These are phyloP conservation scores for Ciconia maguari DNA, from an alignment of 2,113 vertebrate species.

Conservation along the genomic window DNA sequence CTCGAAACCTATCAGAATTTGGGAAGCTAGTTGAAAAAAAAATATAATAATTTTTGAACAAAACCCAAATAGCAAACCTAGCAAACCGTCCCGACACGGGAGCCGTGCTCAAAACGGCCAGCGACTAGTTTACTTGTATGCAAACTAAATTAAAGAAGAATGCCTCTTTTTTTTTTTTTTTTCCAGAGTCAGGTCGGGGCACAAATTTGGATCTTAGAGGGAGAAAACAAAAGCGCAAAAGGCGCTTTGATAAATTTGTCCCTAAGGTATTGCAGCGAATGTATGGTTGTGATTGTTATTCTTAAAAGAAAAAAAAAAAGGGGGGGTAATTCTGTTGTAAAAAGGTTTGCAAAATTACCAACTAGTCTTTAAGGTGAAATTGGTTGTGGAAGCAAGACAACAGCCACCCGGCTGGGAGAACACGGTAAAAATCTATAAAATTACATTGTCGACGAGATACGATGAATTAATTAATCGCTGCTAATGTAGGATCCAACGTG, in stretches of 20 bases:
- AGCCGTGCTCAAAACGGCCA: not conserved
- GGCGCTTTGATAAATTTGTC: not conserved
- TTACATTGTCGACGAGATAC: not conserved
- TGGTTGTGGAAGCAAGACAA: not conserved
- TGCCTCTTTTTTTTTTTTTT: too few species aligned
- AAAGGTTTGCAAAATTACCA: not conserved
- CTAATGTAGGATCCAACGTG: not conserved
- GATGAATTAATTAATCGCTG: not conserved
- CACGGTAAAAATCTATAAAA: not conserved
- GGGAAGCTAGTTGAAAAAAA: not conserved
- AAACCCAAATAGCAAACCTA: not conserved
- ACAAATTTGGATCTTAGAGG: not conserved
- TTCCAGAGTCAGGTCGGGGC: not conserved
- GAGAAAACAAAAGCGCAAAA: not conserved
- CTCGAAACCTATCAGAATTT: not conserved
- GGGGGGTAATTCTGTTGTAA: not conserved
- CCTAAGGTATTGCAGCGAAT: not conserved
- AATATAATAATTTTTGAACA: not conserved
- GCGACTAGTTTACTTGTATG: not conserved
- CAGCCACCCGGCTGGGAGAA: not conserved
- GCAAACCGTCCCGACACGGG: not conserved
- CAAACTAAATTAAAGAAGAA: not conserved
- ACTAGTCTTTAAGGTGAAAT: not conserved
- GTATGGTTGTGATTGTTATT: not conserved
- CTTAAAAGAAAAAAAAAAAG: not conserved